Percentiles rank a stretch among this genome's conserved stretches.
These are phyloP conservation scores for Grammatotria lemairii DNA, from an alignment of 2,113 vertebrate genomes.

Conservation along the genomic window DNA sequence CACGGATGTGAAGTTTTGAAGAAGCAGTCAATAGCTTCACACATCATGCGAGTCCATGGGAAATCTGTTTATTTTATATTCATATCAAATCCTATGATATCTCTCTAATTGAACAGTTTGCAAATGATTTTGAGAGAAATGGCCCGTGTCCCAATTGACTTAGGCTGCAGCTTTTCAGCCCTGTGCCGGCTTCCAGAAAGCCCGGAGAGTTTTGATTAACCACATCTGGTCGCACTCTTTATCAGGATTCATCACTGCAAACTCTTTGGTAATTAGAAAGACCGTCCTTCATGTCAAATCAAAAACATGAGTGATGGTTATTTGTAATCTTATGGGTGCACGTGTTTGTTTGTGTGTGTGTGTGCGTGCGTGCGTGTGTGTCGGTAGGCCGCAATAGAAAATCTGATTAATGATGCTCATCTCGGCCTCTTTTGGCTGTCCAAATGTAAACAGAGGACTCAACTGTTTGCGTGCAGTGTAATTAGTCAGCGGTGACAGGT, in stretches of 20 bases:
- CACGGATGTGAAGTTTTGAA: neutral
- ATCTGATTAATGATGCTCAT: slow-evolving; percentile 66
- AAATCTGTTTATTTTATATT: neutral
- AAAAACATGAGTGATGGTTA: slow-evolving; percentile 59
- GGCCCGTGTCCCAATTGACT: slow-evolving; percentile 24
- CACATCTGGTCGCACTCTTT: slow-evolving; percentile 38
- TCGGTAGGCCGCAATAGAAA: slow-evolving; percentile 20
- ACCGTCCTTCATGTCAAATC: slow-evolving; percentile 54
- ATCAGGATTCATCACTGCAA: slow-evolving; percentile 51
- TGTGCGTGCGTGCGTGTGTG: slow-evolving; percentile 1
- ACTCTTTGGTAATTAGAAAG: slow-evolving; percentile 51
- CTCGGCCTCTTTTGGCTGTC: slow-evolving; percentile 49
- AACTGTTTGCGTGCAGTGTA: slow-evolving; percentile 58
- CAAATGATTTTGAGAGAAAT: slow-evolving; percentile 27
- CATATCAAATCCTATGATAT: neutral
- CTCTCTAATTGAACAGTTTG: neutral
- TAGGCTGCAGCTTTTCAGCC: slow-evolving; percentile 20
- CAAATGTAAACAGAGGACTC: slow-evolving; percentile 66
- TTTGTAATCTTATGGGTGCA: slow-evolving; percentile 41
- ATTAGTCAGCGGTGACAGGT: slow-evolving; percentile 66
- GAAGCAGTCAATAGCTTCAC: neutral
- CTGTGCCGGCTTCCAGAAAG: neutral
- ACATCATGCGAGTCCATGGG: neutral
- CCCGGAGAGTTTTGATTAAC: slow-evolving; percentile 35
- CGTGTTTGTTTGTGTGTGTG: slow-evolving; percentile 2